phyloP scores from a whole-genome alignment of 2,113 vertebrate species.

The Lontra canadensis region DNA sequence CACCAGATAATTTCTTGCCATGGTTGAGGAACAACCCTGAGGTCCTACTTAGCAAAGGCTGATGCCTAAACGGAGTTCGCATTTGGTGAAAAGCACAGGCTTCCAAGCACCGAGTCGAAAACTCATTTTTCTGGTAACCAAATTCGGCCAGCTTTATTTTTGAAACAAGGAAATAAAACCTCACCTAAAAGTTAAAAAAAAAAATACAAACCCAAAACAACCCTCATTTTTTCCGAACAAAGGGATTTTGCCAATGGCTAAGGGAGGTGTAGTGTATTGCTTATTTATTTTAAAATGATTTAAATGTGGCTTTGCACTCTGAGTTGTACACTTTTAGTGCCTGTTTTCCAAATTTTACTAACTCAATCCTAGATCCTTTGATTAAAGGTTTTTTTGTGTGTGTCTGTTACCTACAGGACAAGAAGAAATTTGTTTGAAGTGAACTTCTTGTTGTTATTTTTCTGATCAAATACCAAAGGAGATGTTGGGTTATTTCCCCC shows the following conservation, averaged over 20 bases:
- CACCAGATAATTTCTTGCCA: background rate
- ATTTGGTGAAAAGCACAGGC: slow-evolving; percentile 24
- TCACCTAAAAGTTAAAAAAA: background rate
- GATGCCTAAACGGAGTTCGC: background rate
- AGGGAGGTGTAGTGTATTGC: background rate
- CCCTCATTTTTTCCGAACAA: background rate
- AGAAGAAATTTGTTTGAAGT: background rate
- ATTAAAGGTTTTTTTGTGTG: no score
- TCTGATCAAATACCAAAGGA: slow-evolving; percentile 2
- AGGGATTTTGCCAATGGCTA: background rate
- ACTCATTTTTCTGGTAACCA: background rate
- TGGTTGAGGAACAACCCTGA: background rate
- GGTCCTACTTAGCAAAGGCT: background rate
- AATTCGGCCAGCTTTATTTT: background rate
- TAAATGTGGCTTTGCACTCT: background rate
- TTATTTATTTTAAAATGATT: slow-evolving; percentile 34
- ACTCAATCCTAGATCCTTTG: background rate
- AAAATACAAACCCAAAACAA: background rate
- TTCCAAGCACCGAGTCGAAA: slow-evolving; percentile 20
- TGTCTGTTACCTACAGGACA: background rate
- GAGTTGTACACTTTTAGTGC: background rate
- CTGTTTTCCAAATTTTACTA: background rate
- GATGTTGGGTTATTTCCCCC: background rate
- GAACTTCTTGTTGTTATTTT: background rate
- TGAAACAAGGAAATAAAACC: background rate